Base-by-base conservation (phyloP, 1,140 invertebrate genomes). In the Leptinotarsa undecemlineata region DNA sequence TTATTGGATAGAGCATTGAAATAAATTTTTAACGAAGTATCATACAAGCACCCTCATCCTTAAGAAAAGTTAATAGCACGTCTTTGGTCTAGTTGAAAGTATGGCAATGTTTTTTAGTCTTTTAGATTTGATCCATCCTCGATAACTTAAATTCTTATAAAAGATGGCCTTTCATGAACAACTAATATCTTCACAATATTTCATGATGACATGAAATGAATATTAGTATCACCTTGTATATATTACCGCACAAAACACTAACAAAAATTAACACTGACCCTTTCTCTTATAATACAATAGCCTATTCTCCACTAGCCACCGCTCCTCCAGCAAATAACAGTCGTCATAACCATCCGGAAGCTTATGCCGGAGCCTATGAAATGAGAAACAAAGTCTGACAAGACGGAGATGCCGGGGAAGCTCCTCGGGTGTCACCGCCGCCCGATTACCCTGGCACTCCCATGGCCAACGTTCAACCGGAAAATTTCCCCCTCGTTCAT, bases 351-450 rank as follows among this genome's bases (percentile, higher is more conserved):
- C 71, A 71, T 62, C 88, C 88, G 76, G 89, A 90, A 79, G 80
- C 88, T 74, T 91, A 91, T 83, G 90, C 90, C 77, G 90, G 90
- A 78, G 90, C 90, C 78, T 91, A 90, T 84, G 88, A 89, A 83
- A 86, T 85, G 85, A 77, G 82, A 68, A 82, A 83, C 66, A 85
- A 85, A 80, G 83, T 85, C 81, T 85, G 84, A 85, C 84, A 85
- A 76, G 74, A 82, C 72, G 82, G 74, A 33, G 77, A 79, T 68
- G 81, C 76, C 72, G 78, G 77, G 74, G 64, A 75, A 13, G 42
- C 19, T 47, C 75, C 67, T 20, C 77, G 82, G 68, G 79, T 82
- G 15, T 84, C 84, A 15, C 84, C 84, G 57, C 84, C 84, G 13
- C 84, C 84, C 47, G 84, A 85, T 19, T 85, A 85, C 73, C 82